Percentiles rank a stretch among this genome's conserved stretches.
Evolutionary conservation across 2,888 invertebrate genomes (phyloP).

Genomic region (Theretra japonica): DNA sequence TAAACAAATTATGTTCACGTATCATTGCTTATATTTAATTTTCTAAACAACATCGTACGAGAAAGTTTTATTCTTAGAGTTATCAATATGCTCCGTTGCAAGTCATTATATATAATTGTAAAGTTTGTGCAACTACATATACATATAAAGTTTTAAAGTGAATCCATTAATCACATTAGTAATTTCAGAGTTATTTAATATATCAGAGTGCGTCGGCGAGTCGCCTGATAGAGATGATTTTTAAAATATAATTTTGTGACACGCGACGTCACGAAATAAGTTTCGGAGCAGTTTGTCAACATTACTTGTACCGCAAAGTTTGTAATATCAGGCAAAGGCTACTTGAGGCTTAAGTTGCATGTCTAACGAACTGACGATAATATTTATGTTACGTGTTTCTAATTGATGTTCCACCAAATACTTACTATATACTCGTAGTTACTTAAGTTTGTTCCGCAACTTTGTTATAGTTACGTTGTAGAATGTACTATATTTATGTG

Average conservation of each 20-base stretch:
- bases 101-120: background rate
- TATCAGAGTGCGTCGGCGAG: background rate
- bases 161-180: background rate
- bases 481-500: background rate
- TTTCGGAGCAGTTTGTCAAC: background rate
- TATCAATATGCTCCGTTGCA: background rate
- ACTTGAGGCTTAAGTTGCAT: background rate
- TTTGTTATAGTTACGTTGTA: background rate
- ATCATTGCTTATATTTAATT: background rate
- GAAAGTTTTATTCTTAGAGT: background rate
- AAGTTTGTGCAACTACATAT: background rate
- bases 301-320: background rate
- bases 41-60: background rate
- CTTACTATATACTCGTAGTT: background rate
- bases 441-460: background rate
- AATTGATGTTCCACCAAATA: too few species aligned
- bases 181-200: background rate
- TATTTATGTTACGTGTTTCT: too few species aligned
- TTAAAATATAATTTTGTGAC: background rate
- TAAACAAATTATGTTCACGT: constrained; percentile 51
- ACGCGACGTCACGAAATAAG: background rate
- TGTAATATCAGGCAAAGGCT: background rate
- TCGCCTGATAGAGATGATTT: background rate
- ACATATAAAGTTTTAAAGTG: background rate
- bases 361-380: too few species aligned